A percentile compares a stretch with the other conserved stretches of the same genome.
Evolutionary conservation across 2,113 vertebrate genomes (phyloP).

Genomic region (Globicephala melas): DNA sequence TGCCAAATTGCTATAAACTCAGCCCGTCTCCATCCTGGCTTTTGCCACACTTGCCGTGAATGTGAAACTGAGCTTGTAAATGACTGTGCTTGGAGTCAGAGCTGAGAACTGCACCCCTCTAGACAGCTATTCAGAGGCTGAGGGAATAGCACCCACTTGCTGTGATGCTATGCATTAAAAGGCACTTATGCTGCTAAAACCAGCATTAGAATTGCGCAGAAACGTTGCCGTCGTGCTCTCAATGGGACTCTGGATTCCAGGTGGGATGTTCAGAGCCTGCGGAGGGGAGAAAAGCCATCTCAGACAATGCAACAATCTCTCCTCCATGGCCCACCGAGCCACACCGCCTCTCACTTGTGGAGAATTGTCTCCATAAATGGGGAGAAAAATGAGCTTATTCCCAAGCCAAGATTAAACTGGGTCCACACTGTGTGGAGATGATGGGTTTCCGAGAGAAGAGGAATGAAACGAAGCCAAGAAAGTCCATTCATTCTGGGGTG

Average conservation of each 20-base stretch:
- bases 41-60: slow-evolving; percentile 60
- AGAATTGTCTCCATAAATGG: slow-evolving; percentile 37
- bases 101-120: slow-evolving; percentile 78
- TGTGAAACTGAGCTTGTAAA: slow-evolving; percentile 70
- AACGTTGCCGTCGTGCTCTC: slow-evolving; percentile 71
- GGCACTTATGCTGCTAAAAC: slow-evolving; percentile 72
- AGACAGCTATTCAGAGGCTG: slow-evolving; percentile 70
- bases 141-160: slow-evolving; percentile 66
- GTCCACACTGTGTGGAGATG: background rate
- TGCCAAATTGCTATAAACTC: slow-evolving; percentile 74
- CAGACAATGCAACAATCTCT: background rate
- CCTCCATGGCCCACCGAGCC: background rate
- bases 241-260: slow-evolving; percentile 74
- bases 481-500: slow-evolving; percentile 15
- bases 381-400: slow-evolving; percentile 59
- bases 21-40: slow-evolving; percentile 64
- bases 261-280: slow-evolving; percentile 58
- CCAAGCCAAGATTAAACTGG: slow-evolving; percentile 70
- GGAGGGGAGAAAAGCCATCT: background rate
- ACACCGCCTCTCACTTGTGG: background rate
- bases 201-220: slow-evolving; percentile 75
- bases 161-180: slow-evolving; percentile 75
- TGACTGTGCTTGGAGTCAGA: slow-evolving; percentile 65
- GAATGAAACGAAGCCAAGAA: slow-evolving; percentile 51
- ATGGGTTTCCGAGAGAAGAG: slow-evolving; percentile 26